Evolutionary conservation across 1,140 invertebrate genomes (phyloP).

Genomic region (Planococcus citri): DNA sequence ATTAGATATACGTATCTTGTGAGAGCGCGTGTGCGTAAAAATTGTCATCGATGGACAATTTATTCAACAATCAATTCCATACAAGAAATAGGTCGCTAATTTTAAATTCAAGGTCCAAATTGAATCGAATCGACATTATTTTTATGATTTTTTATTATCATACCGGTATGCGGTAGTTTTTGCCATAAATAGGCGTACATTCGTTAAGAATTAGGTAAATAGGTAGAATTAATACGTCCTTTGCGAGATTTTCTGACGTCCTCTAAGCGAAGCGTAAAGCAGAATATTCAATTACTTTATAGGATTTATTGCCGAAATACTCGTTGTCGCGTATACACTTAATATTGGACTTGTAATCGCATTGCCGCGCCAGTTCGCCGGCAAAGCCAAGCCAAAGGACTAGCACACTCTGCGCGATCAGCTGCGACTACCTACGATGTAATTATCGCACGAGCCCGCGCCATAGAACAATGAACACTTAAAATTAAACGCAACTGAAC

Average conservation of each 20-base stretch:
- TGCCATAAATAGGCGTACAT: constrained; percentile 12
- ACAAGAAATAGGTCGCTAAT: constrained; percentile 17
- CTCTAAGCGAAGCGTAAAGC: neutral
- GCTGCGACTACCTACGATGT: neutral
- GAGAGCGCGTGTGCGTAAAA: constrained; percentile 7
- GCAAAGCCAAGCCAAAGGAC: no score
- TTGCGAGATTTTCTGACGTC: neutral
- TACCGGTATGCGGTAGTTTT: constrained; percentile 11
- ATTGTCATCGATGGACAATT: constrained; percentile 10
- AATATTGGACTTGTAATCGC: no score
- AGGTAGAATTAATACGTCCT: neutral
- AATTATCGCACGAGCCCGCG: neutral
- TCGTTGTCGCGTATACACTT: neutral
- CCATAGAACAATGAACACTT: neutral
- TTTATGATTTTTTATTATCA: constrained; percentile 11
- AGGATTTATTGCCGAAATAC: neutral
- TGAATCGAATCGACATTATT: constrained; percentile 11
- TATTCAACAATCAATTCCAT: constrained; percentile 2
- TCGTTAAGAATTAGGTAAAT: constrained; percentile 9
- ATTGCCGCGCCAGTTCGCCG: no score
- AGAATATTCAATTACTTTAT: neutral
- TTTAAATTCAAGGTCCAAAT: constrained; percentile 19
- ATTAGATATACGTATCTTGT: no score
- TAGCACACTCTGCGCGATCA: no score
- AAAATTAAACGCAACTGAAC: neutral